A percentile compares a stretch with the other conserved stretches of the same genome.
Evolutionary conservation across 2,888 invertebrate genomes (phyloP).

Genomic region (Campoplex capitator): DNA sequence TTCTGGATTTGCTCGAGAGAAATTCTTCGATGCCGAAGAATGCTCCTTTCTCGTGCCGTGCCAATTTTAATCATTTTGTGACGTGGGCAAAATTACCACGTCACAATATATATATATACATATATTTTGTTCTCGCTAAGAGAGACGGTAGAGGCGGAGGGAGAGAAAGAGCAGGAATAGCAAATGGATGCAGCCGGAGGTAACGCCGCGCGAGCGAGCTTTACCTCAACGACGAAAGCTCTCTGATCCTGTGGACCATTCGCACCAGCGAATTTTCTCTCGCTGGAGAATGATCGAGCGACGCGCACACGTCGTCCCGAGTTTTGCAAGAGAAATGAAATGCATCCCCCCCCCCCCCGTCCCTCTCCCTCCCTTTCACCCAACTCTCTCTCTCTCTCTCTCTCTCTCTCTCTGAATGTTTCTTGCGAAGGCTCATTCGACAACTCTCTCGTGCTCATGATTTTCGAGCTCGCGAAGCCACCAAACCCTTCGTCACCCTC

Average conservation of each 20-base stretch:
- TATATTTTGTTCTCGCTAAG: not conserved
- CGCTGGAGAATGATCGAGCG: conserved; percentile 66
- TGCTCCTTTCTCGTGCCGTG: too few relatives aligned
- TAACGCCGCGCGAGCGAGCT: conserved; percentile 25
- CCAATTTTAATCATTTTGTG: too few relatives aligned
- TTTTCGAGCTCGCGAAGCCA: conserved; percentile 7
- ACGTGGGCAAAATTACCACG: too few relatives aligned
- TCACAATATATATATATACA: too few relatives aligned
- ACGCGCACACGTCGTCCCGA: conserved; percentile 58
- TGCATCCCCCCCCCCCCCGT: conserved; percentile 20
- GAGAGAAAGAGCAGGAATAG: conserved; percentile 45
- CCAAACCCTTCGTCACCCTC: too few relatives aligned
- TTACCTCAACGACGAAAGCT: conserved; percentile 48
- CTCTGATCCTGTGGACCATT: conserved; percentile 58
- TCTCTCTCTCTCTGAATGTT: too few relatives aligned
- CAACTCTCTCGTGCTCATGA: conserved; percentile 29
- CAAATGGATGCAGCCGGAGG: conserved; percentile 49
- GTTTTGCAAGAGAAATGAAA: conserved; percentile 68
- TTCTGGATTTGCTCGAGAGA: too few relatives aligned
- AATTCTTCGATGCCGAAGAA: too few relatives aligned
- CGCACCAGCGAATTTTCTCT: conserved; percentile 53
- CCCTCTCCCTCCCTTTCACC: not conserved
- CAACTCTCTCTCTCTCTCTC: too few relatives aligned
- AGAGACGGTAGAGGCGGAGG: not conserved
- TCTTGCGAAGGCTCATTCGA: conserved; percentile 42